These are phyloP conservation scores for Cartodere bifasciata DNA, from an alignment of 2,888 invertebrate species.

Conservation along the genomic window DNA sequence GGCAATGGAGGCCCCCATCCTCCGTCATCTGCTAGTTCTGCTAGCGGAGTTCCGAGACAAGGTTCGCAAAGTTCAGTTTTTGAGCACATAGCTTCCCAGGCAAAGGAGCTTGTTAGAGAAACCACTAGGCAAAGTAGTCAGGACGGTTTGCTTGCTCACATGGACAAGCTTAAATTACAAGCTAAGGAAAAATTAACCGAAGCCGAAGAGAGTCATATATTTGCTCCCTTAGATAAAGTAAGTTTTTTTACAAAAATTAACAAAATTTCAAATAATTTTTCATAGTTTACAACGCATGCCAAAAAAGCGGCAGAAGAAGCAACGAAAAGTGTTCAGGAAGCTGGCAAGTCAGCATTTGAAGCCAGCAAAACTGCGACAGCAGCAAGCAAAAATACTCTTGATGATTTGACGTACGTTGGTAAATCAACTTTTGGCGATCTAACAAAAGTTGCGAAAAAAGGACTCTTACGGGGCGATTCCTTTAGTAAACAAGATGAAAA, in stretches of 20 bases:
- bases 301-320: constrained; percentile 79
- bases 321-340: constrained; percentile 70
- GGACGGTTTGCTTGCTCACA: constrained; percentile 75
- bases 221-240: constrained; percentile 76
- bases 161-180: constrained; percentile 67
- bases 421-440: constrained; percentile 81
- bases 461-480: constrained; percentile 40
- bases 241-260: constrained; percentile 16
- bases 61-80: constrained; percentile 74
- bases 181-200: constrained; percentile 46
- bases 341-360: constrained; percentile 71
- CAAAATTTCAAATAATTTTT: constrained; percentile 3
- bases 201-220: constrained; percentile 60
- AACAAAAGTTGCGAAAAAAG: constrained; percentile 84
- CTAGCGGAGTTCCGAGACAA: constrained; percentile 46
- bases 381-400: constrained; percentile 76
- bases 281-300: constrained; percentile 70
- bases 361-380: constrained; percentile 81
- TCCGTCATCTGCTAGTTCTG: constrained; percentile 25
- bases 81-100: constrained; percentile 79
- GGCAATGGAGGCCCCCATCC: constrained; percentile 29
- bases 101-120: constrained; percentile 78
- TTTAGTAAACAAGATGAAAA: constrained; percentile 23
- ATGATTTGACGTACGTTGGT: constrained; percentile 81
- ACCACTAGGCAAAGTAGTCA: constrained; percentile 82